A percentile compares a stretch with the other conserved stretches of the same genome.
Evolutionary conservation across 2,888 invertebrate genomes (phyloP).

Genomic region (Strigamia maritima): DNA sequence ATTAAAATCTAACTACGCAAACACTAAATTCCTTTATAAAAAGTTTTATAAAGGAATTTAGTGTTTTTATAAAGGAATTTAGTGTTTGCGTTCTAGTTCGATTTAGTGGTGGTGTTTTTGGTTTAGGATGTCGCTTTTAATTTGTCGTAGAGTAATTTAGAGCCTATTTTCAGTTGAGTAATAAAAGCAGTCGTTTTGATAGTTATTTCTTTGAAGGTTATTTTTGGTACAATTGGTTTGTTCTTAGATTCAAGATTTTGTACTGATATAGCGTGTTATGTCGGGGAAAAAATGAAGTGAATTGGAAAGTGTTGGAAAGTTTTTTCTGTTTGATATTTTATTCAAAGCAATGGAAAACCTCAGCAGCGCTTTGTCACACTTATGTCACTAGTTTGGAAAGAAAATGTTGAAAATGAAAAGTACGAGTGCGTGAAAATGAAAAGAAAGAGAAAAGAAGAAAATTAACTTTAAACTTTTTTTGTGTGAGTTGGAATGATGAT

Average conservation of each 20-base stretch:
- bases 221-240: neutral
- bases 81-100: neutral
- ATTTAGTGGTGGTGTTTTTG: neutral
- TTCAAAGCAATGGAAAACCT: neutral
- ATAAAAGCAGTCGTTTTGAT: neutral
- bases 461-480: constrained; percentile 3
- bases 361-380: neutral
- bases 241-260: no score
- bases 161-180: neutral
- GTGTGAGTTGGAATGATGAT: constrained; percentile 16
- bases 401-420: neutral
- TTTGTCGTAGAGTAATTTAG: neutral
- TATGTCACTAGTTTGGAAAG: constrained; percentile 1
- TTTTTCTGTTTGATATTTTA: neutral
- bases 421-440: neutral
- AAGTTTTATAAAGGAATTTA: neutral
- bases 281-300: no score
- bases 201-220: constrained; percentile 5
- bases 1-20: no score
- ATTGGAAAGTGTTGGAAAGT: neutral
- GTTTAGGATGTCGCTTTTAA: neutral
- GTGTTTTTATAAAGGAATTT: neutral
- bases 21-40: neutral
- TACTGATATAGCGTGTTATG: no score
- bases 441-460: constrained; percentile 1